phyloP scores from a whole-genome alignment of 2,797 vertebrate species.

The Bucorvus abyssinicus region DNA sequence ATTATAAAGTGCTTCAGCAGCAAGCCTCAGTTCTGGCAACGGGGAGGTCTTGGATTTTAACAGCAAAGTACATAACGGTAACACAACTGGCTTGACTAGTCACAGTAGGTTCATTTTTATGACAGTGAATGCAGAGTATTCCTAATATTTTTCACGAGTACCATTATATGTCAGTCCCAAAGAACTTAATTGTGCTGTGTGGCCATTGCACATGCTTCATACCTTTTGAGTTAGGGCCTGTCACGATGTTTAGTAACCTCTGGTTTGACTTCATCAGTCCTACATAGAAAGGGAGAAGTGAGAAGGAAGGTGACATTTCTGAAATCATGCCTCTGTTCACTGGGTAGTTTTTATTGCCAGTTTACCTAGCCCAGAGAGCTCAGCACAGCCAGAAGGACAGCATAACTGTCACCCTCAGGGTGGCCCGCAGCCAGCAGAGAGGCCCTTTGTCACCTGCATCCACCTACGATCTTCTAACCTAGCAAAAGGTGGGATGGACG shows the following conservation, averaged over 20 bases:
- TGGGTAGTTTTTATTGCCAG: background rate
- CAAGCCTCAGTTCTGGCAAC: background rate
- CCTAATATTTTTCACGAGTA: background rate
- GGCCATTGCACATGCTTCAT: background rate
- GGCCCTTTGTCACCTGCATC: background rate
- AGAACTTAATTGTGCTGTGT: background rate
- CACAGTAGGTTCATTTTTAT: background rate
- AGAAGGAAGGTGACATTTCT: background rate
- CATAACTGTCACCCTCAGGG: accelerated
- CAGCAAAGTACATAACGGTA: background rate
- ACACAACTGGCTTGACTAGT: background rate
- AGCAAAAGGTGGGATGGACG: background rate
- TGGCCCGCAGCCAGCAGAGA: background rate
- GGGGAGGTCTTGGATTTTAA: background rate
- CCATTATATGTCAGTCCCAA: background rate
- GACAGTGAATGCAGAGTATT: background rate
- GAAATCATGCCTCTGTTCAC: background rate
- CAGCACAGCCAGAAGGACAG: background rate
- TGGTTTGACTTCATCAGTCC: background rate
- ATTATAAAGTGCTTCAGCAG: background rate
- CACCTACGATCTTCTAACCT: background rate
- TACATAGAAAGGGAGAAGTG: background rate
- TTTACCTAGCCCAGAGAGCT: background rate
- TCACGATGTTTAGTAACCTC: background rate
- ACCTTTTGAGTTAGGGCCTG: background rate